Base-by-base conservation (phyloP, 2,797 vertebrate species). In the Euthynnus affinis region DNA sequence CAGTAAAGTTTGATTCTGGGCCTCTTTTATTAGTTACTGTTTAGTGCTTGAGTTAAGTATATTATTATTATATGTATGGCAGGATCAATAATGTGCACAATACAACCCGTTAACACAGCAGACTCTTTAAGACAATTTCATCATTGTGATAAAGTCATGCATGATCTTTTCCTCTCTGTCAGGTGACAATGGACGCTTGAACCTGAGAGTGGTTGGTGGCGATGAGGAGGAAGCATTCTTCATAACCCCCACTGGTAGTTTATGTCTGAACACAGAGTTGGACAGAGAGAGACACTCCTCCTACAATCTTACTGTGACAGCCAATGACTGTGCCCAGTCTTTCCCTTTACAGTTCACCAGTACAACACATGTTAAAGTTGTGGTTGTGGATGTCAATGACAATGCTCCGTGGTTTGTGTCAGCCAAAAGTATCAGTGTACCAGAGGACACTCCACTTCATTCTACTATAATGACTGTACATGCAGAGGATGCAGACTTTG, bases 331-430 rank as follows among this genome's bases (percentile, higher is more conserved):
- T 12, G 83, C 82, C 75, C 80, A 76, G 81, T 86, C 92, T 22
- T 70, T 4, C 23, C 82, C 90, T 32, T 62, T 70, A 34, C 91
- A 82, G 52, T 83, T 95, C 73, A 94, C 92, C 80, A 91, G 91
- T 87, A 93, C 92, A 7, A 85, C 87, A 0, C 65, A 15, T 34
- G 82, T 95, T 44, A 66, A 70, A 3, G 65, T 96, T 49, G 42
- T 82, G 10, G 80, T 94, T 17, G 76, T 88, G 27, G 95, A 96
- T 64, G 82, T 95, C 68, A 96, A 96, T 25, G 95, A 96, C 89
- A 96, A 96, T 12, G 67, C 91, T 5, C 95, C 96, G 0, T 12
- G 74, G 57, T 94, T 96, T 73, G 79, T 86, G 62, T 93, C 93
- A 25, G 72, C 72, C 10, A 52, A 44, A 48, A 89, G 37, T 29